Evolutionary conservation across 2,113 vertebrate genomes (phyloP).

Genomic region (Heliornis fulica): DNA sequence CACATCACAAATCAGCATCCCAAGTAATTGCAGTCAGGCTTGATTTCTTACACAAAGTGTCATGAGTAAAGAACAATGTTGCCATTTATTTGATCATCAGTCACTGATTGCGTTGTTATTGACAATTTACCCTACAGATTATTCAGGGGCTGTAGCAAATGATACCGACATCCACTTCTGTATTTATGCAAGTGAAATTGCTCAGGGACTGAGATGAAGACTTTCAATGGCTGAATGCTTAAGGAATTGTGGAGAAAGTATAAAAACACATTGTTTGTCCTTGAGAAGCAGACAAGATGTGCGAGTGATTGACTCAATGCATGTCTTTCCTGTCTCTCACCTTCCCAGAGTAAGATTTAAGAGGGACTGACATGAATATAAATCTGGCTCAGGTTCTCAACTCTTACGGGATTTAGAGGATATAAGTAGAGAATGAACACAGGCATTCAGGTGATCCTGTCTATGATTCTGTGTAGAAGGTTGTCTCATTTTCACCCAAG

Average conservation of each 20-base stretch:
- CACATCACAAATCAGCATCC: neutral
- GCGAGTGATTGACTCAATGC: neutral
- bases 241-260: neutral
- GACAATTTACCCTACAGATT: slow-evolving; percentile 11
- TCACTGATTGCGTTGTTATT: slow-evolving; percentile 21
- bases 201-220: neutral
- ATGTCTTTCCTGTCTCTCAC: neutral
- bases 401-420: neutral
- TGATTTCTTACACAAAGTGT: neutral
- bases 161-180: neutral
- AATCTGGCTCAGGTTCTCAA: neutral
- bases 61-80: neutral
- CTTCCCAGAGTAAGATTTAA: slow-evolving; percentile 13
- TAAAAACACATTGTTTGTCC: slow-evolving; percentile 15
- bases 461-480: neutral
- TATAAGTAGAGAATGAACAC: neutral
- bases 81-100: neutral
- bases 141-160: neutral
- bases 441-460: neutral
- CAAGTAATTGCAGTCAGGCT: neutral
- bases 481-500: neutral
- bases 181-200: slow-evolving; percentile 5
- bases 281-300: neutral
- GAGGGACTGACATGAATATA: neutral
- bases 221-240: neutral